phyloP scores from a whole-genome alignment of 2,888 invertebrate genomes.

The Meta bourneti region DNA sequence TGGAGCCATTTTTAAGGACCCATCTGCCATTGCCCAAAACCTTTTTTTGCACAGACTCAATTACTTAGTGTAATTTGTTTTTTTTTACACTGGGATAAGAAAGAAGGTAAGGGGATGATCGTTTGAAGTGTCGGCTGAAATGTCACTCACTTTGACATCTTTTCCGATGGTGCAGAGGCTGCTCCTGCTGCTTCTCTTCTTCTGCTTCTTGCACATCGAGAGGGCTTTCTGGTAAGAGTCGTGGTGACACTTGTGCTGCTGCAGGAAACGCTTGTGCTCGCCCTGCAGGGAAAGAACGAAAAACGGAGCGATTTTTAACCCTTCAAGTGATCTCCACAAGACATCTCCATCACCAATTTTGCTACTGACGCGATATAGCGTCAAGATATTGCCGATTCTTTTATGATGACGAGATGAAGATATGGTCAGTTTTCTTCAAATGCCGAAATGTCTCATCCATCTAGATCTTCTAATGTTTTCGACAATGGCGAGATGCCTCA shows the following conservation, averaged over 20 bases:
- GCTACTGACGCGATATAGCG: not conserved
- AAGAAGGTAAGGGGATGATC: no score
- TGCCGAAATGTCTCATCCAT: no score
- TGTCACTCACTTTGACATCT: slow-evolving; percentile 88
- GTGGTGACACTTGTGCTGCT: slow-evolving; percentile 94
- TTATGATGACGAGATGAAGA: no score
- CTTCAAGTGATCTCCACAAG: not conserved
- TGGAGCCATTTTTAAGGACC: no score
- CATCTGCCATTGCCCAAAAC: no score
- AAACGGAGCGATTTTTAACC: not conserved
- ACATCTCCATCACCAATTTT: not conserved
- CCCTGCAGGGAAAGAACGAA: slow-evolving; percentile 83
- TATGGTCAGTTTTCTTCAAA: no score
- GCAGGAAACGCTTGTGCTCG: slow-evolving; percentile 94
- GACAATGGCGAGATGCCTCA: no score
- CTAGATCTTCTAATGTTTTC: no score
- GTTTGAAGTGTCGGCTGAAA: not conserved
- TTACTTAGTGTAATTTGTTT: no score
- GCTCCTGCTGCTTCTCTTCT: slow-evolving; percentile 84
- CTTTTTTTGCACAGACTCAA: no score
- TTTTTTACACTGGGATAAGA: no score
- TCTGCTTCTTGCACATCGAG: slow-evolving; percentile 93
- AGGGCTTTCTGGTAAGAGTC: slow-evolving; percentile 95
- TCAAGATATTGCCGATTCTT: no score
- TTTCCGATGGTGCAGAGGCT: slow-evolving; percentile 87